These are phyloP conservation scores for Chrysina gloriosa DNA, from an alignment of 2,888 invertebrate genomes.

Conservation along the genomic window DNA sequence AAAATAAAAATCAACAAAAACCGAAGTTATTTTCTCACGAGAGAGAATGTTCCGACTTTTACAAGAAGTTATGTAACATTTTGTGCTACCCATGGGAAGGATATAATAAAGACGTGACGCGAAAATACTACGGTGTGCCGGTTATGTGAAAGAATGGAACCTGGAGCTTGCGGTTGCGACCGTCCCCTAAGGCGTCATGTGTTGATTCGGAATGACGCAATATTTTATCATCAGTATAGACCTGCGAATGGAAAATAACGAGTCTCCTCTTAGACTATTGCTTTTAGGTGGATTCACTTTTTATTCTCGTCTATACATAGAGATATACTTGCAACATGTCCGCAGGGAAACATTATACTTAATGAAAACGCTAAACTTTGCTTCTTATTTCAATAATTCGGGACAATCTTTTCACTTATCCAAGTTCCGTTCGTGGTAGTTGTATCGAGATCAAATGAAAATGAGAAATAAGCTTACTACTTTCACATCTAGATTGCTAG, in stretches of 20 bases:
- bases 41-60: slow-evolving; percentile 61
- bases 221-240: slow-evolving; percentile 60
- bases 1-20: slow-evolving; percentile 60
- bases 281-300: slow-evolving; percentile 34
- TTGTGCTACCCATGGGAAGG: slow-evolving; percentile 64
- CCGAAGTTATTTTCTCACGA: slow-evolving; percentile 56
- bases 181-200: slow-evolving; percentile 59
- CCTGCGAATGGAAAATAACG: slow-evolving; percentile 57
- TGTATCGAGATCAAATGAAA: no score
- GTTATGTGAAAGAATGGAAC: slow-evolving; percentile 63
- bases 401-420: slow-evolving; percentile 17
- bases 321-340: background rate
- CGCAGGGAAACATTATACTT: slow-evolving; percentile 3
- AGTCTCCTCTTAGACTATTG: slow-evolving; percentile 43
- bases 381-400: slow-evolving; percentile 29
- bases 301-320: slow-evolving; percentile 18
- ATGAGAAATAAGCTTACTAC: no score
- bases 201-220: slow-evolving; percentile 57
- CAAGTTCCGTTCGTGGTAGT: slow-evolving; percentile 5
- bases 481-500: no score
- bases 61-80: slow-evolving; percentile 67
- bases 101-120: slow-evolving; percentile 67
- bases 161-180: slow-evolving; percentile 54
- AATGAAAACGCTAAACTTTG: slow-evolving; percentile 35
- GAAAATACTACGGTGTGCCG: slow-evolving; percentile 62